phyloP scores from a whole-genome alignment of 2,113 vertebrate genomes.

The Pygoscelis adeliae region DNA sequence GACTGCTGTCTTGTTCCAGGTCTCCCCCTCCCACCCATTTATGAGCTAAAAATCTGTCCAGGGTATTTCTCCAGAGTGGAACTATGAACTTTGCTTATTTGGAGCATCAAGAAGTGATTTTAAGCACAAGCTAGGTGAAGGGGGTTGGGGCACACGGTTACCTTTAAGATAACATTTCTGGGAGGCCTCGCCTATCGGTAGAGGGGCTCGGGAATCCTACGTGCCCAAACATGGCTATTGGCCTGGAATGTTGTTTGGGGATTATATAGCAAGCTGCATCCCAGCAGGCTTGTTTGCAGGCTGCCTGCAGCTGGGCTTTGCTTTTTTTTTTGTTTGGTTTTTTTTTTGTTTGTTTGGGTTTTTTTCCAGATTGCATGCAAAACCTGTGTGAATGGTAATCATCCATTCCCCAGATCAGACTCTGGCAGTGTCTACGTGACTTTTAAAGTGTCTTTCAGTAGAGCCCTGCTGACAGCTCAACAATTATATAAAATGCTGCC shows the following conservation, averaged over 20 bases:
- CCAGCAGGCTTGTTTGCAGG: not conserved
- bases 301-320: not conserved
- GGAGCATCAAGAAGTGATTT: not conserved
- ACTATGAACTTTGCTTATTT: not conserved
- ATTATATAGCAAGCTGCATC: not conserved
- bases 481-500: not conserved
- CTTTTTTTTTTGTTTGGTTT: not conserved
- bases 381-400: not conserved
- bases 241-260: not conserved
- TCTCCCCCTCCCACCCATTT: not conserved
- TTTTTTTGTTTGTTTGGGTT: rapidly evolving
- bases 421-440: not conserved
- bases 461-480: conserved; percentile 30
- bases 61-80: not conserved
- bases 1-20: not conserved
- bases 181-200: rapidly evolving
- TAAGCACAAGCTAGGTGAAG: not conserved
- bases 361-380: not conserved
- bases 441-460: conserved; percentile 10
- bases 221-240: not conserved
- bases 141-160: not conserved
- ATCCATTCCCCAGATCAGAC: not conserved
- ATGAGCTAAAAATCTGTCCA: not conserved
- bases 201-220: not conserved
- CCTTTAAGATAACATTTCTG: not conserved